Evolutionary conservation across 2,113 vertebrate species (phyloP).

Genomic region (Pseudorhombus dupliciocellatus): DNA sequence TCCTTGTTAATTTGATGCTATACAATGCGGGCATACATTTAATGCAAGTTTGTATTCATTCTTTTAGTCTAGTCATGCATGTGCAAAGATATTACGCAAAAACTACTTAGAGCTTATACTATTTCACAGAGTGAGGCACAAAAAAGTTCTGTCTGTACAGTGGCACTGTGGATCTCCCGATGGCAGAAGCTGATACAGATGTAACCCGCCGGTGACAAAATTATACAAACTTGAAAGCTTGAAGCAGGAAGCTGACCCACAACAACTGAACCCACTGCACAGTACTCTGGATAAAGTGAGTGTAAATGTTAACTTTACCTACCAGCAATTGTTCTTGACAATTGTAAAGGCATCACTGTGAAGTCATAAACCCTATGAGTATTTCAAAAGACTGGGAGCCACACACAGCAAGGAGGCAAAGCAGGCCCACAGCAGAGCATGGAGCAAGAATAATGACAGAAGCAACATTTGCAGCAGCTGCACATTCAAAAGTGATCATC

Average conservation of each 20-base stretch:
- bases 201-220: too few relatives aligned
- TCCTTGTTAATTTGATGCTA: neutral
- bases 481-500: neutral
- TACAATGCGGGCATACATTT: neutral
- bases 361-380: neutral
- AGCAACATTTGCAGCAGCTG: neutral
- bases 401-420: neutral
- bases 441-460: neutral
- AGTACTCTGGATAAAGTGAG: neutral
- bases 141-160: too few relatives aligned
- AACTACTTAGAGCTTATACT: too few relatives aligned
- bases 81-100: neutral
- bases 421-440: neutral
- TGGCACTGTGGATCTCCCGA: too few relatives aligned
- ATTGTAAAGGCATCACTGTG: neutral
- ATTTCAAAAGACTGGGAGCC: neutral
- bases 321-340: neutral
- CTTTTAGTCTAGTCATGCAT: neutral
- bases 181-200: too few relatives aligned
- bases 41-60: neutral
- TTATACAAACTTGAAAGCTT: too few relatives aligned
- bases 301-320: neutral
- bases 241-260: too few relatives aligned
- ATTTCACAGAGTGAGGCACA: too few relatives aligned
- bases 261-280: neutral